phyloP scores from a whole-genome alignment of 2,113 vertebrate species.

The Willisornis vidua region DNA sequence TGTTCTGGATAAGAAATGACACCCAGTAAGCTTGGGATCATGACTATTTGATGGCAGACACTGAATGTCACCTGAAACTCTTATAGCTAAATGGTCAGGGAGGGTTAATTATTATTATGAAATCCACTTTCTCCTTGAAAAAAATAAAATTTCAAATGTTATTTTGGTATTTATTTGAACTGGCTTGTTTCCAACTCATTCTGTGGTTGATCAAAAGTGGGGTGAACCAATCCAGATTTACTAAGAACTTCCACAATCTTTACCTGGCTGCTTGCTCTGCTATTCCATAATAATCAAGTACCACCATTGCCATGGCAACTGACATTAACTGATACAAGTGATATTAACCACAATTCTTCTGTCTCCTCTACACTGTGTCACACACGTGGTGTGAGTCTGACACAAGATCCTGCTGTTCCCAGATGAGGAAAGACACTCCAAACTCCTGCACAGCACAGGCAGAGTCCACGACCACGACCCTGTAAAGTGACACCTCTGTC shows the following conservation, averaged over 20 bases:
- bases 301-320: not conserved
- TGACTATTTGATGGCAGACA: not conserved
- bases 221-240: not conserved
- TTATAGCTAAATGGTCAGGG: not conserved
- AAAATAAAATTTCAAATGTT: not conserved
- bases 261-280: not conserved
- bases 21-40: not conserved
- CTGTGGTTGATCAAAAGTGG: not conserved
- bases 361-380: not conserved
- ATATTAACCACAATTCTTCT: not conserved
- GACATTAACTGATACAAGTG: not conserved
- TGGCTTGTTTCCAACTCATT: not conserved
- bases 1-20: not conserved
- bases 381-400: accelerated
- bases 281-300: not conserved
- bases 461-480: accelerated
- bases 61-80: not conserved
- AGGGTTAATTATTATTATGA: not conserved
- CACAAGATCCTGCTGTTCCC: not conserved
- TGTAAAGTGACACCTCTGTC: not conserved
- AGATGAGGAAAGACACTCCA: not conserved
- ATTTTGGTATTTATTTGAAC: not conserved
- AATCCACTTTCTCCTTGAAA: not conserved
- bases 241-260: not conserved
- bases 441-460: not conserved